These are phyloP conservation scores for Myrmecophaga tridactyla DNA, from an alignment of 2,113 vertebrate genomes.

Conservation along the genomic window DNA sequence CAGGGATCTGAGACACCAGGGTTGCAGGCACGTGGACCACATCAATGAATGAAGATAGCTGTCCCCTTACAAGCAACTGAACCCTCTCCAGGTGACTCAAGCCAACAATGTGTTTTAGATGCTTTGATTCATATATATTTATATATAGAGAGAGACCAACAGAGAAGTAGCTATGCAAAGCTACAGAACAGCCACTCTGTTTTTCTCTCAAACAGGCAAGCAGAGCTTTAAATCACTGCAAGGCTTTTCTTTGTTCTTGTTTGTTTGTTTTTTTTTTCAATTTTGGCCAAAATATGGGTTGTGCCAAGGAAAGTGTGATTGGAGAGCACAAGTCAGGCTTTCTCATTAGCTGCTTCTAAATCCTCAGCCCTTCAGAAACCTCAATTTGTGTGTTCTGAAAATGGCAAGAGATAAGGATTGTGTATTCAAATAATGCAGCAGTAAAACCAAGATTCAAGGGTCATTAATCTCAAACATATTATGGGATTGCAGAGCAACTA, in stretches of 20 bases:
- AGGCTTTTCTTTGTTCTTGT: neutral
- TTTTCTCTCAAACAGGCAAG: neutral
- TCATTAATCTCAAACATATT: slow-evolving; percentile 76
- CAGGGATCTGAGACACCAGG: neutral
- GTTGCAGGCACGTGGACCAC: neutral
- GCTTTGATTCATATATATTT: no score
- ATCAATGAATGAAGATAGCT: neutral
- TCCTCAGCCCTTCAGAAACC: slow-evolving; percentile 20
- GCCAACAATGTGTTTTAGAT: slow-evolving; percentile 40
- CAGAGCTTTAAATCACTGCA: slow-evolving; percentile 3
- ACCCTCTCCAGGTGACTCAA: slow-evolving; percentile 38
- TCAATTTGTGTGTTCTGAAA: slow-evolving; percentile 56
- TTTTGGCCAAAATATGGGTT: slow-evolving; percentile 59
- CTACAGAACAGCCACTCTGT: neutral
- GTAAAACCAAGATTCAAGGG: slow-evolving; percentile 71
- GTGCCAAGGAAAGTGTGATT: slow-evolving; percentile 35
- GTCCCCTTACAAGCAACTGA: neutral
- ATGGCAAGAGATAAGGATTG: slow-evolving; percentile 44
- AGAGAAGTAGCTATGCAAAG: slow-evolving; percentile 30
- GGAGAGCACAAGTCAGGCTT: slow-evolving; percentile 1
- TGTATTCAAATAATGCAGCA: slow-evolving; percentile 49
- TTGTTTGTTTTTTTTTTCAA: slow-evolving; percentile 46
- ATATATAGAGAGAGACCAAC: no score
- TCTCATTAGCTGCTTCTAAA: slow-evolving; percentile 59
- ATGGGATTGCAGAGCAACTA: slow-evolving; percentile 53